These are phyloP conservation scores for Caenorhabditis japonica DNA, from an alignment of 2,888 invertebrate genomes.

Conservation along the genomic window DNA sequence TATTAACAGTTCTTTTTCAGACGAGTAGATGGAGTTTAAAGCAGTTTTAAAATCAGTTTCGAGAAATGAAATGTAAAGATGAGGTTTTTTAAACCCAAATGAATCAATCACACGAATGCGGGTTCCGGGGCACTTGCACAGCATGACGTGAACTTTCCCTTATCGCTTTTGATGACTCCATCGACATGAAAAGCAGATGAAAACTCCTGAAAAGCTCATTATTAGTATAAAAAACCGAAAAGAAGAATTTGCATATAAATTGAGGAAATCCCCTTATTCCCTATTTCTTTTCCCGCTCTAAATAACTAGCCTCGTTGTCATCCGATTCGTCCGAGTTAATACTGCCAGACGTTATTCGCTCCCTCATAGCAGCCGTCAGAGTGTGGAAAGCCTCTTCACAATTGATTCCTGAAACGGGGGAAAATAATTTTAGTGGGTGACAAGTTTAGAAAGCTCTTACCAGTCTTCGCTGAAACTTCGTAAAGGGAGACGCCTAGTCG, in stretches of 20 bases:
- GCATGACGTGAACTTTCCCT: conserved; percentile 53
- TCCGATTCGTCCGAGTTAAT: conserved; percentile 64
- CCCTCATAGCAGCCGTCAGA: conserved; percentile 76
- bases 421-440: neutral
- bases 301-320: conserved; percentile 60
- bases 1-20: conserved; percentile 29
- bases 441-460: conserved; percentile 37
- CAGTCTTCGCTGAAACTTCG: conserved; percentile 77
- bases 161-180: conserved; percentile 75
- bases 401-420: conserved; percentile 26
- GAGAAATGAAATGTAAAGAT: too few relatives aligned
- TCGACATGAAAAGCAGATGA: conserved; percentile 77
- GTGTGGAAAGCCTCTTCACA: conserved; percentile 58
- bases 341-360: conserved; percentile 66
- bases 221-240: neutral
- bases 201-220: conserved; percentile 60
- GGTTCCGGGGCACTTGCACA: conserved; percentile 55
- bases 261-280: conserved; percentile 30
- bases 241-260: conserved; percentile 48
- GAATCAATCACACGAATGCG: conserved; percentile 40
- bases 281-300: too few relatives aligned
- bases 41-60: too few relatives aligned
- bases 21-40: conserved; percentile 20
- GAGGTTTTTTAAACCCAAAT: too few relatives aligned
- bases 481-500: conserved; percentile 76